A percentile compares a stretch with the other conserved stretches of the same genome.
These are phyloP conservation scores for Salminus brasiliensis DNA, from an alignment of 2,113 vertebrate genomes.

Conservation along the genomic window DNA sequence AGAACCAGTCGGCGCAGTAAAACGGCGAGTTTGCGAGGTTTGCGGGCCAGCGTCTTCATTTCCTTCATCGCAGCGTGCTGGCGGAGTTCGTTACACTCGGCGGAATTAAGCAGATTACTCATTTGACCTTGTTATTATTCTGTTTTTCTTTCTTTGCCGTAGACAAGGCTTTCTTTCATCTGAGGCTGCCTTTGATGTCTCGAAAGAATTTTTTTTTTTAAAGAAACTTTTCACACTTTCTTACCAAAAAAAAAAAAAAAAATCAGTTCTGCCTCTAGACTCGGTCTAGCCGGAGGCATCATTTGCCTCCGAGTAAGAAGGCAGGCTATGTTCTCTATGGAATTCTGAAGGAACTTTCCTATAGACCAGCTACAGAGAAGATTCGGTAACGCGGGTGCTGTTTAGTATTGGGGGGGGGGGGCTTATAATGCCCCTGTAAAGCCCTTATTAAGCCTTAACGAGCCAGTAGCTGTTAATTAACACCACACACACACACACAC, in stretches of 20 bases:
- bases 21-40: not conserved
- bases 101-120: conserved; percentile 74
- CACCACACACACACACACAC: too few species aligned
- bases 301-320: not conserved
- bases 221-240: conserved; percentile 48
- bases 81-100: conserved; percentile 65
- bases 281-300: conserved; percentile 2
- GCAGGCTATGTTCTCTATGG: not conserved
- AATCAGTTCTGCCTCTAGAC: conserved; percentile 56
- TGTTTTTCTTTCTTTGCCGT: conserved; percentile 39
- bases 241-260: not conserved
- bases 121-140: conserved; percentile 68
- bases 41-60: not conserved
- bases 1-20: not conserved
- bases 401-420: too few species aligned
- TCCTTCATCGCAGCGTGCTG: conserved; percentile 36
- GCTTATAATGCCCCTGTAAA: too few species aligned
- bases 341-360: too few species aligned
- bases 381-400: too few species aligned
- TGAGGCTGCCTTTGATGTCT: conserved; percentile 68
- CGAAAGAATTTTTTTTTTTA: conserved; percentile 62
- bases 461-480: too few species aligned
- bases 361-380: not conserved
- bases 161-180: conserved; percentile 60
- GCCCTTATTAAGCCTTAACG: too few species aligned